Conservation (phyloP, 2,113 vertebrate species). For the Pseudorectes ferrugineus region DNA sequence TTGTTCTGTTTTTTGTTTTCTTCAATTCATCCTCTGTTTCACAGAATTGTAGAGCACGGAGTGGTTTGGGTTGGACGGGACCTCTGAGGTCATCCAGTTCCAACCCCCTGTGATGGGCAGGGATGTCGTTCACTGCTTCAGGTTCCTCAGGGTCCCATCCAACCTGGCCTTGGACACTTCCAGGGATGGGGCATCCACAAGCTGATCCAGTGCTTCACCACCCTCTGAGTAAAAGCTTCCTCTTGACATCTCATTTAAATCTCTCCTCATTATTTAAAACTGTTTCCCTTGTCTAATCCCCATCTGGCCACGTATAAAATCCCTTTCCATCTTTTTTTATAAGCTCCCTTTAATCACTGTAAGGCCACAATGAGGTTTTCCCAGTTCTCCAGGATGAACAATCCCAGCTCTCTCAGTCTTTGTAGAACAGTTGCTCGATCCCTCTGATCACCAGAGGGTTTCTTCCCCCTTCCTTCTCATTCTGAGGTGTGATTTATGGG, state of each 20-base stretch:
- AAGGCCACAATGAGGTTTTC: neutral
- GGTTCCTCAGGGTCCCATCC: neutral
- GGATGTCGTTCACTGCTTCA: neutral
- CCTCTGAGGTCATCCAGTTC: neutral
- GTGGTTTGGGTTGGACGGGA: neutral
- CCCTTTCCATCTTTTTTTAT: neutral
- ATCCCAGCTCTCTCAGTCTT: neutral
- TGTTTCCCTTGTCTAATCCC: neutral
- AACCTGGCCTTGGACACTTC: neutral
- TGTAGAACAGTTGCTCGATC: neutral
- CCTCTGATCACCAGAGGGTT: neutral
- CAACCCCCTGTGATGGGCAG: neutral
- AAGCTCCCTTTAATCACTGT: neutral
- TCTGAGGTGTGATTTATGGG: neutral
- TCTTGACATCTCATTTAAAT: neutral
- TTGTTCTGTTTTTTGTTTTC: neutral
- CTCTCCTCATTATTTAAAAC: neutral
- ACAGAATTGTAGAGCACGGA: accelerated
- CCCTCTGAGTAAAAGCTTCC: neutral
- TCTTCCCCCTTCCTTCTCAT: neutral
- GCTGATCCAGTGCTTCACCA: neutral
- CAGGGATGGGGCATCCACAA: neutral
- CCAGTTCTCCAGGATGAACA: neutral
- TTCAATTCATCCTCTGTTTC: neutral
- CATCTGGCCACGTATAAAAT: neutral